These are phyloP conservation scores for Myrmophylax atrothorax DNA, from an alignment of 2,113 vertebrate species.

Conservation along the genomic window DNA sequence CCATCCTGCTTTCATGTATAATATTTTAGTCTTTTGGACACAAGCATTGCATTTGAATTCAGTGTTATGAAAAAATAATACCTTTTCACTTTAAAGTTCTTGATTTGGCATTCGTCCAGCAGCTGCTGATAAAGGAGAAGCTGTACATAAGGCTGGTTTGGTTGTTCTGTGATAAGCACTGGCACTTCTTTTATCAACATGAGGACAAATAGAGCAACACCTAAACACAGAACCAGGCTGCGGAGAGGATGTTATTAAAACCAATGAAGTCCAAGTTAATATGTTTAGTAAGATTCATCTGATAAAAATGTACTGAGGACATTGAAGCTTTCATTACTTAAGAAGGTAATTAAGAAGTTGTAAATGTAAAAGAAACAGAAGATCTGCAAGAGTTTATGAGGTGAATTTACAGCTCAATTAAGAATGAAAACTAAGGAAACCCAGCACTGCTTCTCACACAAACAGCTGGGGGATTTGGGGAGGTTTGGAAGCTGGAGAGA, in stretches of 20 bases:
- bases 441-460: background rate
- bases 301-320: background rate
- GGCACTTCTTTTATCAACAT: background rate
- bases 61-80: background rate
- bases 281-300: background rate
- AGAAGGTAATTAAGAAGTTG: background rate
- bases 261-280: background rate
- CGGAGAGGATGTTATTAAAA: background rate
- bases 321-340: background rate
- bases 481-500: background rate
- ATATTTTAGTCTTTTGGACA: background rate
- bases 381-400: background rate
- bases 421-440: background rate
- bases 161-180: background rate
- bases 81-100: background rate
- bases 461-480: background rate
- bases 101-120: background rate
- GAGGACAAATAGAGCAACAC: background rate
- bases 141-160: background rate
- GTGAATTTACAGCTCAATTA: background rate
- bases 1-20: background rate
- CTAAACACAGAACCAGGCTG: background rate
- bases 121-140: background rate
- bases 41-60: background rate
- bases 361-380: background rate